phyloP scores from a whole-genome alignment of 2,797 vertebrate genomes.

The Prionace glauca region DNA sequence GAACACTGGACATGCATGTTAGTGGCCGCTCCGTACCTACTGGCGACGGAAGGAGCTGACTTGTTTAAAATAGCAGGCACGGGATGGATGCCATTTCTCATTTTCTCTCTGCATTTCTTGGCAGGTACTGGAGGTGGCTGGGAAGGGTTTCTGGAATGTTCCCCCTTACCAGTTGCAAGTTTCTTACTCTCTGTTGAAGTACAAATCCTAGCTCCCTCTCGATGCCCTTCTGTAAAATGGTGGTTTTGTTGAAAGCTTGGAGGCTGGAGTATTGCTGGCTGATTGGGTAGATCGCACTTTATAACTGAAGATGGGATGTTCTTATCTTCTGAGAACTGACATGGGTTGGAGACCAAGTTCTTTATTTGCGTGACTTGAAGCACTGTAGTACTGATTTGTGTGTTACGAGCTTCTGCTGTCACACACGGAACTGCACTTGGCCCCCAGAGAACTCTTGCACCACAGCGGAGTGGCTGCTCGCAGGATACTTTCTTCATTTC shows the following conservation, averaged over 20 bases:
- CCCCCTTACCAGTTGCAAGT: conserved; percentile 55
- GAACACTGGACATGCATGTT: conserved; percentile 43
- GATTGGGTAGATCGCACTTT: conserved; percentile 48
- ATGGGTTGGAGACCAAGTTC: conserved; percentile 44
- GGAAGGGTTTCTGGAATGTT: conserved; percentile 73
- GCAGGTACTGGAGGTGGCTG: conserved; percentile 90
- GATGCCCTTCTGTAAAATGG: conserved; percentile 50
- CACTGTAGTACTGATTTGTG: conserved; percentile 37
- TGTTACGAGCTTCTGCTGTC: not conserved
- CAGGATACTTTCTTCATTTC: conserved; percentile 45
- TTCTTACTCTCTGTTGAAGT: conserved; percentile 48
- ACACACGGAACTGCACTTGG: not conserved
- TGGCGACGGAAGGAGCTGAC: conserved; percentile 47
- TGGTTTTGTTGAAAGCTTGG: conserved; percentile 51
- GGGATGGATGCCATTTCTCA: conserved; percentile 77
- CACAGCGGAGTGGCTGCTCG: conserved; percentile 28
- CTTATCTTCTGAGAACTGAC: conserved; percentile 36
- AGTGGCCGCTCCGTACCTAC: conserved; percentile 49
- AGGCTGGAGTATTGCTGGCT: conserved; percentile 49
- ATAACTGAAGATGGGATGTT: conserved; percentile 43
- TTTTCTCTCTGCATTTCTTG: conserved; percentile 86
- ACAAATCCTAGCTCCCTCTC: conserved; percentile 48
- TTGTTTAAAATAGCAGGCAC: conserved; percentile 51
- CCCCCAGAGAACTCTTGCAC: conserved; percentile 40
- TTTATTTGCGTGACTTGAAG: conserved; percentile 49